Percentiles rank a stretch among this genome's conserved stretches.
phyloP scores from a whole-genome alignment of 2,113 vertebrate genomes.

The Aspidoscelis tigris region DNA sequence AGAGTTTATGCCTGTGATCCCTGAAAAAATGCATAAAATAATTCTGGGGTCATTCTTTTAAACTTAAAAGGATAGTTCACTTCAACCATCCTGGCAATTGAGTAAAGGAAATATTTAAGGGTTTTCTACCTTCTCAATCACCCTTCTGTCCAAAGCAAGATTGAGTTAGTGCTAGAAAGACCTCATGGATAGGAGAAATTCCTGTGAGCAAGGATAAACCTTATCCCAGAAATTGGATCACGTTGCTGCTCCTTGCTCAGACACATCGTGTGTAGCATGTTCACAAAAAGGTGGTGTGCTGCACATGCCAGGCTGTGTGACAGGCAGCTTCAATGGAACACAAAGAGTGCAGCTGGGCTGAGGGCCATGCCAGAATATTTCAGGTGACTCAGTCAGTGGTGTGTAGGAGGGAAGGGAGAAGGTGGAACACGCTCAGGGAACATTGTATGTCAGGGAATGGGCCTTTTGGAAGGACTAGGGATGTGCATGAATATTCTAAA shows the following conservation, averaged over 20 bases:
- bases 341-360: background rate
- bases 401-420: background rate
- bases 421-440: background rate
- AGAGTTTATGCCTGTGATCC: background rate
- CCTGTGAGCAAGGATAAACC: background rate
- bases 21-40: too few species aligned
- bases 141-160: background rate
- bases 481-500: too few species aligned
- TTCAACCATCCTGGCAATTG: background rate
- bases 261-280: background rate
- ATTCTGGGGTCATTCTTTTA: background rate
- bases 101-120: background rate
- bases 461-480: background rate
- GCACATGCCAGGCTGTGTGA: background rate
- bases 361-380: background rate
- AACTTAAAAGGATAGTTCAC: background rate
- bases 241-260: background rate
- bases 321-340: background rate
- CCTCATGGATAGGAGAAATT: background rate
- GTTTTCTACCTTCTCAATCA: background rate
- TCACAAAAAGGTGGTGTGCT: background rate
- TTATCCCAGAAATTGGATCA: background rate
- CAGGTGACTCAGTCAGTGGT: conserved; percentile 4
- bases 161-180: background rate
- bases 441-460: background rate